Evolutionary conservation across 2,888 invertebrate genomes (phyloP).

Genomic region (Petrophora chlorosata): DNA sequence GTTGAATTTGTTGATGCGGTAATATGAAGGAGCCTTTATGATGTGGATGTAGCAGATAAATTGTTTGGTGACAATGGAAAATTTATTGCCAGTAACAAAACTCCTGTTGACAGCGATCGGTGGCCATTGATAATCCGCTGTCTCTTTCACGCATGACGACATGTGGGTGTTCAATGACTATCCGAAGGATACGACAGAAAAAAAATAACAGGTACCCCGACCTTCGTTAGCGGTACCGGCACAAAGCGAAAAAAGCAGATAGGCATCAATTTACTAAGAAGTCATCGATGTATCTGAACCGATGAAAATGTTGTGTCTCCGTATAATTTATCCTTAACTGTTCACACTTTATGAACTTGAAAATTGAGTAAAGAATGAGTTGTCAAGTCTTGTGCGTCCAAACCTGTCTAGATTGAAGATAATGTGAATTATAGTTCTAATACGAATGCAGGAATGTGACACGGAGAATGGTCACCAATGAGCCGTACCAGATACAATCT

Average conservation of each 20-base stretch:
- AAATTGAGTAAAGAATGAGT: constrained; percentile 63
- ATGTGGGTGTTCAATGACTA: constrained; percentile 60
- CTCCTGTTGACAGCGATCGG: constrained; percentile 67
- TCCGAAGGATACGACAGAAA: constrained; percentile 47
- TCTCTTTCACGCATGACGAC: constrained; percentile 66
- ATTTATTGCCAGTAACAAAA: constrained; percentile 54
- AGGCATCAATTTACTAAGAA: constrained; percentile 77
- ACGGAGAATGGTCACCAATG: constrained; percentile 66
- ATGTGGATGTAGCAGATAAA: constrained; percentile 30
- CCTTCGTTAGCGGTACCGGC: constrained; percentile 76
- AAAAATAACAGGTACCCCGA: constrained; percentile 70
- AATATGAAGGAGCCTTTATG: constrained; percentile 31
- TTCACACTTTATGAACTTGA: constrained; percentile 70
- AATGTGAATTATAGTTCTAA: constrained; percentile 64
- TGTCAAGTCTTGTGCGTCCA: constrained; percentile 63
- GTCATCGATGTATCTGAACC: constrained; percentile 57
- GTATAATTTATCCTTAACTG: constrained; percentile 72
- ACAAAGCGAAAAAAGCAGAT: constrained; percentile 73
- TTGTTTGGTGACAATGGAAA: constrained; percentile 44
- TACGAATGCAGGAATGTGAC: constrained; percentile 70
- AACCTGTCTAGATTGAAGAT: constrained; percentile 62
- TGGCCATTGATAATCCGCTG: constrained; percentile 74
- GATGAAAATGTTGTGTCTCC: constrained; percentile 64
- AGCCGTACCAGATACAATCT: constrained; percentile 59
- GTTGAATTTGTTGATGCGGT: constrained; percentile 25